Evolutionary conservation across 2,888 invertebrate species (phyloP), one percentile per base, ranked within the genome.

Genomic region (Venusia cambrica): DNA sequence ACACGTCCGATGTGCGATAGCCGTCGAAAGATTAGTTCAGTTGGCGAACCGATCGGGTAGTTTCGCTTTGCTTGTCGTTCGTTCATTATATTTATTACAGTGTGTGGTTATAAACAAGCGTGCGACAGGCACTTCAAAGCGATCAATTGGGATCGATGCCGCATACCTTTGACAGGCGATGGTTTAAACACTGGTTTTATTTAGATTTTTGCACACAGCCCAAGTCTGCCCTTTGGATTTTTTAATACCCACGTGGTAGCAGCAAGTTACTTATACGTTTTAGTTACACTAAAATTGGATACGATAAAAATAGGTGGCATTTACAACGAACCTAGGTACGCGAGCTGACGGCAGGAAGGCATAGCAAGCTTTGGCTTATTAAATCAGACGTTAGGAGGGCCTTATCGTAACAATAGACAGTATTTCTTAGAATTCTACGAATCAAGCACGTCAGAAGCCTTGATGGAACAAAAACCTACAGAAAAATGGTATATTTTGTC

Each of bases 11-110:
- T 80, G 79, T 78, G 62, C 79, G 70, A 64, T 77, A 67, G 68
- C 68, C 67, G 84, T 74, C 74, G 75, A 76, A 75, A 67, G 78
- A 72, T 76, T 71, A 81, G 73, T 74, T 68, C 69, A 67, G 70
- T 69, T 71, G 74, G 73, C 78, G 63, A 65, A 65, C 67, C 75
- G 65, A 64, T 67, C 68, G 73, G 35, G 21, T 40, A 32, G 37
- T 37, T 64, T 62, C 58, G 66, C 66, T 69, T 67, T 68, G 63
- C 68, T 65, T 76, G 77, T 76, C 76, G 73, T 69, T 72, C 63
- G 78, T 73, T 78, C 80, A 84, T 81, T 85, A 81, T 85, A 85
- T 87, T 83, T 85, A 84, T 81, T 84, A 76, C 80, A 76, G 71
- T 71, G 69, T 66, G 70, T 62, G 65, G 72, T 77, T 80, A 74